These are phyloP conservation scores for Drosophila chauvacae DNA, from an alignment of 1,140 invertebrate genomes.

Conservation along the genomic window DNA sequence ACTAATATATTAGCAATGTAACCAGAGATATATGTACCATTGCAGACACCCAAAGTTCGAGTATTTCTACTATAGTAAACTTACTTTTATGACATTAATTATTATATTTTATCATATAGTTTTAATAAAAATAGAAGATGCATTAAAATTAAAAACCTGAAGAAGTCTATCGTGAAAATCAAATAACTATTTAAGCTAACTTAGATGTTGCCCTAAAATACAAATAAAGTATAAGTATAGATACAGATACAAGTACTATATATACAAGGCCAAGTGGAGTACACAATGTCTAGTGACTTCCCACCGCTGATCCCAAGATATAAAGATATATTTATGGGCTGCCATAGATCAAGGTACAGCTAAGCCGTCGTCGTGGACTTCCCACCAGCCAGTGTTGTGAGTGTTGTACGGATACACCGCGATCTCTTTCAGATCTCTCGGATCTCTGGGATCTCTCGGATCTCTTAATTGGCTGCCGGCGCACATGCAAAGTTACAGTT, in stretches of 20 bases:
- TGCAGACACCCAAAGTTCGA: neutral
- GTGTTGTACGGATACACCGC: neutral
- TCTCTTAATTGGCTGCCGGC: constrained; percentile 12
- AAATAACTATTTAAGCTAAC: neutral
- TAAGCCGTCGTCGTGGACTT: neutral
- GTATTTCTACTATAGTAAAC: neutral
- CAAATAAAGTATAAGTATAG: too few relatives aligned
- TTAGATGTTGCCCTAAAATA: neutral
- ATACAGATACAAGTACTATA: neutral
- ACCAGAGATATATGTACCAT: neutral
- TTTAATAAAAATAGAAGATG: neutral
- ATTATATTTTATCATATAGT: neutral
- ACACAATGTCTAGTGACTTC: neutral
- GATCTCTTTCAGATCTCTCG: constrained; percentile 3
- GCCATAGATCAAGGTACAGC: neutral
- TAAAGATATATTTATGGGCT: neutral
- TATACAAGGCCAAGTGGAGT: neutral
- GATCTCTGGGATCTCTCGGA: neutral
- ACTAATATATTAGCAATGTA: neutral
- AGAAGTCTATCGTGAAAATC: neutral
- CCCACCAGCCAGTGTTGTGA: neutral
- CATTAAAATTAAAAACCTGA: neutral
- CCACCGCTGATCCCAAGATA: constrained; percentile 4
- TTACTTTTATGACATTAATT: neutral
- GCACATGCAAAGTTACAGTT: constrained; percentile 26